A percentile compares a stretch with the other conserved stretches of the same genome.
These are phyloP conservation scores for Myotis vivesi DNA, from an alignment of 2,797 vertebrate genomes.

Conservation along the genomic window DNA sequence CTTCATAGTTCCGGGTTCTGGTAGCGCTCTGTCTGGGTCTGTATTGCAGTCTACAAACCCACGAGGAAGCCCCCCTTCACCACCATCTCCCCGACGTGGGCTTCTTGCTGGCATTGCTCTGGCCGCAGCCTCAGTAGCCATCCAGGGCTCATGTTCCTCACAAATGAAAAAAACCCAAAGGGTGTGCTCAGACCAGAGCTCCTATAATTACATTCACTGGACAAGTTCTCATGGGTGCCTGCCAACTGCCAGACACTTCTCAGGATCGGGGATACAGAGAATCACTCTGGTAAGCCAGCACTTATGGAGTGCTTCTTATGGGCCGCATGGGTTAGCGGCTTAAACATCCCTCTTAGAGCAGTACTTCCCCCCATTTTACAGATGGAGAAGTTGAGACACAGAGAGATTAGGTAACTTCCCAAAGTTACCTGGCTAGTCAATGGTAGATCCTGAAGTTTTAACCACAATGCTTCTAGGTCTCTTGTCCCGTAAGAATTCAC, in stretches of 20 bases:
- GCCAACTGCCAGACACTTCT: background rate
- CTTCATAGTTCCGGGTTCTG: background rate
- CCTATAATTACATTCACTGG: background rate
- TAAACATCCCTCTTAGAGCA: background rate
- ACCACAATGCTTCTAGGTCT: background rate
- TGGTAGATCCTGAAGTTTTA: background rate
- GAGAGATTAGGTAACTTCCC: background rate
- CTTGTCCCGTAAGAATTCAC: background rate
- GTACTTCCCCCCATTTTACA: background rate
- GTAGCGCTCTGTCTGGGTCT: background rate
- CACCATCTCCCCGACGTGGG: background rate
- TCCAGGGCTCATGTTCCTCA: background rate
- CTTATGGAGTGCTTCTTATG: background rate
- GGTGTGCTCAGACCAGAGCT: background rate
- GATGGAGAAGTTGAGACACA: background rate
- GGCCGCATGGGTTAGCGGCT: background rate
- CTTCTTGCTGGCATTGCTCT: background rate
- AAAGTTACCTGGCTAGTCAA: background rate
- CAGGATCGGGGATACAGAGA: background rate
- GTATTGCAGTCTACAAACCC: background rate
- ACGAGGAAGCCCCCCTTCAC: background rate
- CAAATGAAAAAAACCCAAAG: background rate
- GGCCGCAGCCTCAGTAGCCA: background rate
- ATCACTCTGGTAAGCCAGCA: background rate
- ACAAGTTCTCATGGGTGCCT: background rate